Evolutionary conservation across 2,888 invertebrate species (phyloP).

Genomic region (Habrosyne pyritoides): DNA sequence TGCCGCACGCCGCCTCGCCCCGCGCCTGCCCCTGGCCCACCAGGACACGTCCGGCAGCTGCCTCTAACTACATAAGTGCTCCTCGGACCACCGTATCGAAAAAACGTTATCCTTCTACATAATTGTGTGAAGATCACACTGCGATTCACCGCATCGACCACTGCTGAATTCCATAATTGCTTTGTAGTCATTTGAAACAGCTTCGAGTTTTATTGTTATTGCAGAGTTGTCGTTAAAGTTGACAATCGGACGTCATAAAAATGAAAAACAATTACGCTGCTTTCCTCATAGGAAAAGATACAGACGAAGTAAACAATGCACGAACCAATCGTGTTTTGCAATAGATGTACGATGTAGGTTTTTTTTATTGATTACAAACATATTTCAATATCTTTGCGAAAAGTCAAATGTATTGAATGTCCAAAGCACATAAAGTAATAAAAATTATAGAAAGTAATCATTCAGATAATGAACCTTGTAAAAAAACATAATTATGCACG

Average conservation of each 20-base stretch:
- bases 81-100: conserved; percentile 28
- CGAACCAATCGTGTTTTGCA: no score
- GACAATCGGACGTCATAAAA: not conserved
- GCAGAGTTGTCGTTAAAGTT: not conserved
- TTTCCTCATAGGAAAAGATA: no score
- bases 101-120: conserved; percentile 28
- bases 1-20: conserved; percentile 45
- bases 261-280: not conserved
- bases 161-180: not conserved
- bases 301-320: no score
- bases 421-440: no score
- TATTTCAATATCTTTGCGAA: no score
- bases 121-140: not conserved
- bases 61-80: conserved; percentile 53
- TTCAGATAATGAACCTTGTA: not conserved
- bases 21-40: conserved; percentile 42
- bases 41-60: conserved; percentile 73
- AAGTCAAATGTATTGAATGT: no score
- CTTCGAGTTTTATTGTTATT: not conserved
- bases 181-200: not conserved
- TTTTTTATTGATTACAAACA: no score
- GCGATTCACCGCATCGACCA: not conserved
- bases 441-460: no score
- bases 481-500: not conserved
- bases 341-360: no score